Conservation (phyloP, 2,888 invertebrate genomes). For the Didymodactylos carnosus region DNA sequence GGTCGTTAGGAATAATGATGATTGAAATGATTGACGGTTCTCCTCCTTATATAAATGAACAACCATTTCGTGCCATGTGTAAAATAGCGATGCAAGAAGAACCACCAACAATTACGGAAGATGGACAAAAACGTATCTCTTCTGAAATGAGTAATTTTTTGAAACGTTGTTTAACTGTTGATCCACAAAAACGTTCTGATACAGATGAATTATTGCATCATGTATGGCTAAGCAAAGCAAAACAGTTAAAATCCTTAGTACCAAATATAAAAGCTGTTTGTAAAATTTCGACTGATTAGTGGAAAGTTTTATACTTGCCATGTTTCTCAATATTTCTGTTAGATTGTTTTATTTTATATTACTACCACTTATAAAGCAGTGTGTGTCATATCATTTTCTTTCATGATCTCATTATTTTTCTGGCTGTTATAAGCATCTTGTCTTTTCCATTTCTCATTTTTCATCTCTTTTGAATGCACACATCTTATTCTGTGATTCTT, state of each 20-base stretch:
- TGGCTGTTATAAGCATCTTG: too few relatives aligned
- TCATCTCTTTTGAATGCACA: too few relatives aligned
- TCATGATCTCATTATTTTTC: too few relatives aligned
- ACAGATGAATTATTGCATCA: conserved; percentile 65
- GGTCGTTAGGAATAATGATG: conserved; percentile 71
- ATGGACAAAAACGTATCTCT: conserved; percentile 38
- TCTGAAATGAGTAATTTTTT: conserved; percentile 45
- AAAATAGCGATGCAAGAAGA: conserved; percentile 83
- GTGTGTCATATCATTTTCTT: too few relatives aligned
- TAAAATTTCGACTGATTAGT: neutral
- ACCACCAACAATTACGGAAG: conserved; percentile 64
- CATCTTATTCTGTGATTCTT: too few relatives aligned
- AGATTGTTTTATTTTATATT: too few relatives aligned
- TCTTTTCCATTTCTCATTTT: too few relatives aligned
- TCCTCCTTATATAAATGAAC: conserved; percentile 84
- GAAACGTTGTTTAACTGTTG: conserved; percentile 69
- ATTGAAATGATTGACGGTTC: conserved; percentile 92
- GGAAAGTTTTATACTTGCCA: too few relatives aligned
- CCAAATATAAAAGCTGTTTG: conserved; percentile 12
- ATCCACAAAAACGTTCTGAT: conserved; percentile 69
- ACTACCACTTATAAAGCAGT: too few relatives aligned
- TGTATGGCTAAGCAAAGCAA: conserved; percentile 7
- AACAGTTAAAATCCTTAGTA: neutral
- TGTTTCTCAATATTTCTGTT: too few relatives aligned
- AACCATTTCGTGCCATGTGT: conserved; percentile 67